These are phyloP conservation scores for Drosophila hawaiiensis DNA, from an alignment of 2,888 invertebrate genomes.

Conservation along the genomic window DNA sequence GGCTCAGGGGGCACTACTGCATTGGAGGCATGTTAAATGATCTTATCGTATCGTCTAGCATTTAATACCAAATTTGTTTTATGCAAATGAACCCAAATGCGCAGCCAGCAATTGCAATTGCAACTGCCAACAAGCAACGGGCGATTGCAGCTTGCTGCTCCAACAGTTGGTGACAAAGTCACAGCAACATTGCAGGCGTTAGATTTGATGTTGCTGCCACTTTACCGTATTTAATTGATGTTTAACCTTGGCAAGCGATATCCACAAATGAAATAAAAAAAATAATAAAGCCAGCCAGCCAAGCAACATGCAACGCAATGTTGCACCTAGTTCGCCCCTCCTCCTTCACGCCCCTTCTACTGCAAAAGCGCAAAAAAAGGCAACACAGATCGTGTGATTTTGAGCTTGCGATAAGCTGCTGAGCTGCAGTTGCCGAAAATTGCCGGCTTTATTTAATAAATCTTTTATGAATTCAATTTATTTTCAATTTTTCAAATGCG, in stretches of 20 bases:
- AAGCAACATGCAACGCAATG: conserved; percentile 54
- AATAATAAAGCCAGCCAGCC: conserved; percentile 31
- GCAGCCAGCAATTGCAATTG: conserved; percentile 32
- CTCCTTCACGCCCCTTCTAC: conserved; percentile 25
- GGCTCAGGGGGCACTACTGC: conserved; percentile 19
- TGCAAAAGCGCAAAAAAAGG: conserved; percentile 28
- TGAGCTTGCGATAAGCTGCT: conserved; percentile 64
- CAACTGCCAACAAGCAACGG: conserved; percentile 33
- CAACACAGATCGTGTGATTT: conserved; percentile 64
- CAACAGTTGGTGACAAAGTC: conserved; percentile 64
- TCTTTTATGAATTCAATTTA: conserved; percentile 74
- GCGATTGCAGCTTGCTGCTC: conserved; percentile 33
- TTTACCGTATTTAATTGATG: conserved; percentile 78
- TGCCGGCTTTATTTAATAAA: conserved; percentile 72
- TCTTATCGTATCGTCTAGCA: conserved; percentile 79
- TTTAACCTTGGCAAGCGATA: conserved; percentile 70
- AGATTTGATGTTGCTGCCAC: conserved; percentile 65
- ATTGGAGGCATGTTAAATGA: conserved; percentile 69
- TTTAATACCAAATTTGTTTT: conserved; percentile 84
- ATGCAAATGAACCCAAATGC: conserved; percentile 79
- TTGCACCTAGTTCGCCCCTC: conserved; percentile 27
- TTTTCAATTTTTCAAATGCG: conserved; percentile 74
- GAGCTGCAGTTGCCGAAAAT: conserved; percentile 61
- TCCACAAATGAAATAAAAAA: conserved; percentile 26
- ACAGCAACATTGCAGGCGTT: conserved; percentile 52